phyloP scores from a whole-genome alignment of 2,113 vertebrate species.

The Gadus chalcogrammus region DNA sequence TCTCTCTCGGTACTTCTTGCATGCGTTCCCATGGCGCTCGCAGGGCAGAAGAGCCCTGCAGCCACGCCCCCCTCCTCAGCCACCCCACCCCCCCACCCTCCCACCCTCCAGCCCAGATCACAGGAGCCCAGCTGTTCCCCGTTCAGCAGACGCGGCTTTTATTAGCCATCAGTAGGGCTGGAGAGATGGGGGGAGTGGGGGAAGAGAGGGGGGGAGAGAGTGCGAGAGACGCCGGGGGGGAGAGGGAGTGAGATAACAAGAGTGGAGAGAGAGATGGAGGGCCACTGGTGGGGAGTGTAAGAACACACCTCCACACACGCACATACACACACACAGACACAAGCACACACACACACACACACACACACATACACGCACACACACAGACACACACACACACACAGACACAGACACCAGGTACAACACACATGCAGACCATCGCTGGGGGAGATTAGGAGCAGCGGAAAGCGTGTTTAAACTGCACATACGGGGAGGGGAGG shows the following conservation, averaged over 20 bases:
- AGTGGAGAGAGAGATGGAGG: constrained; percentile 1
- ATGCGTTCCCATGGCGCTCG: constrained; percentile 3
- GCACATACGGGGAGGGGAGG: neutral
- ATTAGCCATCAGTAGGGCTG: constrained; percentile 65
- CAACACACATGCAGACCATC: too few species aligned
- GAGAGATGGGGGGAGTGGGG: constrained; percentile 10
- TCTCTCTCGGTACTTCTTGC: neutral
- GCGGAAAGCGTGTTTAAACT: too few species aligned
- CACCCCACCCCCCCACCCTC: too few species aligned
- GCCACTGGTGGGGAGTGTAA: too few species aligned
- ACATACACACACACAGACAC: too few species aligned
- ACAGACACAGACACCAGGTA: neutral
- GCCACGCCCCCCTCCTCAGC: constrained; percentile 20
- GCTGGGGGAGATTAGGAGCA: too few species aligned
- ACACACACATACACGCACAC: too few species aligned
- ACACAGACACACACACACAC: neutral
- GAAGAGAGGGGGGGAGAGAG: neutral
- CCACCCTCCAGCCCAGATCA: constrained; percentile 54
- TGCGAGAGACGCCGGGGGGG: neutral
- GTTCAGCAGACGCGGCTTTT: constrained; percentile 70
- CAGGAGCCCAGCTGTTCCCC: constrained; percentile 69
- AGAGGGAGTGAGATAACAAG: neutral
- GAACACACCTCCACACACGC: too few species aligned
- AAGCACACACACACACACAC: neutral
- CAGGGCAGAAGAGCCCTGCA: constrained; percentile 31